Conservation (phyloP, 2,888 invertebrate species). For the Iselma pallidipennis region DNA sequence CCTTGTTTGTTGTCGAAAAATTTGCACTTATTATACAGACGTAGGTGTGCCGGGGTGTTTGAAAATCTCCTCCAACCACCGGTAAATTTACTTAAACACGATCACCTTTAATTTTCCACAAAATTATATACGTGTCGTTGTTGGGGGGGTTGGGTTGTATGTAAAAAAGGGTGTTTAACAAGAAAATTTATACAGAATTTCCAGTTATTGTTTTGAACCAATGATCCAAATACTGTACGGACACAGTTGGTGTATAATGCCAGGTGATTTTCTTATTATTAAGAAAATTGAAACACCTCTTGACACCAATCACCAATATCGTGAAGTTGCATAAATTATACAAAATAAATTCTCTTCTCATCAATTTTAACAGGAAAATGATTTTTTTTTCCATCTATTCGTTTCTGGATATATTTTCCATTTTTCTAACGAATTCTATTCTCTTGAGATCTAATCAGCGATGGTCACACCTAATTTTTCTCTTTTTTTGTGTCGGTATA, state of each 20-base stretch:
- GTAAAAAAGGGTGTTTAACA: too few relatives aligned
- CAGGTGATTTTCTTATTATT: not conserved
- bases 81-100: not conserved
- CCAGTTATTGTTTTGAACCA: too few relatives aligned
- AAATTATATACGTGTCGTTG: too few relatives aligned
- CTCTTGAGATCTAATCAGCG: not conserved
- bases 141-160: not conserved
- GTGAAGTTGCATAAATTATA: not conserved
- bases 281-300: not conserved
- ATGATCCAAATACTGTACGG: too few relatives aligned
- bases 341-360: too few relatives aligned
- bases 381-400: too few relatives aligned
- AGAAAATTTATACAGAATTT: too few relatives aligned
- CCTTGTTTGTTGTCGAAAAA: too few relatives aligned
- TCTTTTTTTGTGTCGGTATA: not conserved
- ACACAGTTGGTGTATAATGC: too few relatives aligned
- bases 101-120: too few relatives aligned
- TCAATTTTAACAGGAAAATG: too few relatives aligned
- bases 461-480: not conserved
- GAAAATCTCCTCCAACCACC: not conserved
- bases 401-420: not conserved
- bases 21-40: not conserved
- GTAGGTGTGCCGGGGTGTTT: not conserved
- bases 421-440: not conserved
- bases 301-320: not conserved